Conservation (phyloP, 2,888 invertebrate genomes). For the Xylota sylvarum region DNA sequence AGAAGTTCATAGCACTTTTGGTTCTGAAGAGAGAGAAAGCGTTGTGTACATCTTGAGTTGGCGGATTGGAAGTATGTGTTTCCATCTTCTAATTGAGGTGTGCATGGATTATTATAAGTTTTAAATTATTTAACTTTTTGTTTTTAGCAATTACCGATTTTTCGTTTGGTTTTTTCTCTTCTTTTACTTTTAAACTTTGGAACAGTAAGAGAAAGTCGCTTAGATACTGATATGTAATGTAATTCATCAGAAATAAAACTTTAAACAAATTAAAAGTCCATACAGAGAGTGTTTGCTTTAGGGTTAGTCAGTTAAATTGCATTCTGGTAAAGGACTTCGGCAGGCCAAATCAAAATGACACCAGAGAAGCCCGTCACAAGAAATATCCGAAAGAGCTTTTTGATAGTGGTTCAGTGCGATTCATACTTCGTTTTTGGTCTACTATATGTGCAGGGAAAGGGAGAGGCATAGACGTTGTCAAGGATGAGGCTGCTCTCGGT, state of each 20-base stretch:
- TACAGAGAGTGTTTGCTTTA: neutral
- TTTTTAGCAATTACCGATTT: conserved; percentile 1
- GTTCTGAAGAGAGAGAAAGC: neutral
- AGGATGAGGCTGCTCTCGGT: no score
- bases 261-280: conserved; percentile 4
- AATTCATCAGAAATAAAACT: conserved; percentile 49
- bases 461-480: no score
- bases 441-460: no score
- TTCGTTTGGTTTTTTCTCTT: neutral
- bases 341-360: no score
- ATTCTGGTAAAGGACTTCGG: no score
- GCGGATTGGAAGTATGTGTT: neutral
- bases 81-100: neutral
- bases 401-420: no score
- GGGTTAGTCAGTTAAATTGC: no score
- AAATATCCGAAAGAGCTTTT: no score
- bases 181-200: neutral
- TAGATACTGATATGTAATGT: conserved; percentile 16
- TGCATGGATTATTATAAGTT: conserved; percentile 29
- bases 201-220: conserved; percentile 5
- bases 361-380: no score
- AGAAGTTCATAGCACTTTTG: conserved; percentile 4
- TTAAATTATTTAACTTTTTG: conserved; percentile 33
- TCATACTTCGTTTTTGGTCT: no score
- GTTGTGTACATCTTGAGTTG: neutral